Percentiles rank a stretch among this genome's conserved stretches.
Evolutionary conservation across 2,888 invertebrate genomes (phyloP).

Genomic region (Acanthopleura granulata): DNA sequence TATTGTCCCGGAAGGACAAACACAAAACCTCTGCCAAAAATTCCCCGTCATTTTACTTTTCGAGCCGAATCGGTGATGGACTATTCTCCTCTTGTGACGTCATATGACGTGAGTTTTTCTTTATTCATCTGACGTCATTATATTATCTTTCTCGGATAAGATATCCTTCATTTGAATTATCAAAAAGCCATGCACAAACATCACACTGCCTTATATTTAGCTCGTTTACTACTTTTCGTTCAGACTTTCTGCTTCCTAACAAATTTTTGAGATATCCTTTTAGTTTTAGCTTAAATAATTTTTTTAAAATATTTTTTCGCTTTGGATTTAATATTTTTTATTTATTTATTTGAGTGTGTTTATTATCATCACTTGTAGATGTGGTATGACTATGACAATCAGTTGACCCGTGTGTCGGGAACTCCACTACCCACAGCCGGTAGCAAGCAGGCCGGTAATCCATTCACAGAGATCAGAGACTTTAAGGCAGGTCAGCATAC

Average conservation of each 20-base stretch:
- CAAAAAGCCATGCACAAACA: no score
- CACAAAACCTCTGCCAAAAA: background rate
- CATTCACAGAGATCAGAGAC: background rate
- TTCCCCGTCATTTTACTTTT: background rate
- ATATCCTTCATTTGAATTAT: no score
- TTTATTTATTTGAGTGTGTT: no score
- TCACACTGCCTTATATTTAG: no score
- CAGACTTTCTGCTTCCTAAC: no score
- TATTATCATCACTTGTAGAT: no score
- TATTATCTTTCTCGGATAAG: no score
- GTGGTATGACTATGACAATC: constrained; percentile 1
- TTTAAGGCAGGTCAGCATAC: background rate
- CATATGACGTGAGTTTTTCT: background rate
- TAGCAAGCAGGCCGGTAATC: background rate
- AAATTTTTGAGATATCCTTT: no score
- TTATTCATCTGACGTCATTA: no score
- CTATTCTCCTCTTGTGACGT: background rate
- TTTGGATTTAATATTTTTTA: no score
- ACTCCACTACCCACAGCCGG: background rate
- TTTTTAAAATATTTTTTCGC: no score
- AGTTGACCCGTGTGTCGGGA: background rate
- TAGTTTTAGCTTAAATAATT: background rate
- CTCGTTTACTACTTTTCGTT: no score
- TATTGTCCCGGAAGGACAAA: background rate
- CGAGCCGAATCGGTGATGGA: background rate